A percentile compares a stretch with the other conserved stretches of the same genome.
Evolutionary conservation across 2,797 vertebrate genomes (phyloP).

Genomic region (Micropoecilia bifurca): DNA sequence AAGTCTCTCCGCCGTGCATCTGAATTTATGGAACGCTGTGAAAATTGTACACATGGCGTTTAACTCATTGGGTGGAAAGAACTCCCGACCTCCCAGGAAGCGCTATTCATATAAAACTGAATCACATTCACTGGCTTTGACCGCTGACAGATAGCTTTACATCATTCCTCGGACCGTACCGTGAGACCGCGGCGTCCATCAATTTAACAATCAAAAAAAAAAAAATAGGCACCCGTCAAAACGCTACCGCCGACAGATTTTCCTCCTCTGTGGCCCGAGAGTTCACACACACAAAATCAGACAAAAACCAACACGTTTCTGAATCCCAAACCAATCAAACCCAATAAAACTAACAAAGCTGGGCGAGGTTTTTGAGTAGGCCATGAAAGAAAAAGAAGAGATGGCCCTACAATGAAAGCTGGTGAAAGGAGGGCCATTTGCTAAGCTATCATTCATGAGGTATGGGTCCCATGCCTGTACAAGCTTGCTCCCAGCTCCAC

Average conservation of each 20-base stretch:
- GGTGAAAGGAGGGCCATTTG: slow-evolving; percentile 84
- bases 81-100: slow-evolving; percentile 76
- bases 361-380: slow-evolving; percentile 75
- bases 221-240: slow-evolving; percentile 45
- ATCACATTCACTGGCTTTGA: slow-evolving; percentile 69
- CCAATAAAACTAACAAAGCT: slow-evolving; percentile 82
- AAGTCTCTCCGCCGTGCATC: slow-evolving; percentile 29
- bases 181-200: slow-evolving; percentile 74
- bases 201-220: slow-evolving; percentile 68
- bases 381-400: slow-evolving; percentile 78
- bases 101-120: slow-evolving; percentile 72
- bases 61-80: slow-evolving; percentile 65
- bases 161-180: slow-evolving; percentile 70
- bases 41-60: slow-evolving; percentile 71
- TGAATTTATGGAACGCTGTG: slow-evolving; percentile 63
- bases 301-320: slow-evolving; percentile 79
- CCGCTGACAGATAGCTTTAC: slow-evolving; percentile 78
- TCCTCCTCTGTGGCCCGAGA: slow-evolving; percentile 38
- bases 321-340: slow-evolving; percentile 79
- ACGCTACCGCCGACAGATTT: slow-evolving; percentile 33
- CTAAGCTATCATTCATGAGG: slow-evolving; percentile 87
- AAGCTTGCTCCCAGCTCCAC: slow-evolving; percentile 88
- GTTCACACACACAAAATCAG: slow-evolving; percentile 71
- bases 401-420: slow-evolving; percentile 79
- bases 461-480: slow-evolving; percentile 84